These are phyloP conservation scores for Pycnonotus jocosus DNA, from an alignment of 2,113 vertebrate species.

Conservation along the genomic window DNA sequence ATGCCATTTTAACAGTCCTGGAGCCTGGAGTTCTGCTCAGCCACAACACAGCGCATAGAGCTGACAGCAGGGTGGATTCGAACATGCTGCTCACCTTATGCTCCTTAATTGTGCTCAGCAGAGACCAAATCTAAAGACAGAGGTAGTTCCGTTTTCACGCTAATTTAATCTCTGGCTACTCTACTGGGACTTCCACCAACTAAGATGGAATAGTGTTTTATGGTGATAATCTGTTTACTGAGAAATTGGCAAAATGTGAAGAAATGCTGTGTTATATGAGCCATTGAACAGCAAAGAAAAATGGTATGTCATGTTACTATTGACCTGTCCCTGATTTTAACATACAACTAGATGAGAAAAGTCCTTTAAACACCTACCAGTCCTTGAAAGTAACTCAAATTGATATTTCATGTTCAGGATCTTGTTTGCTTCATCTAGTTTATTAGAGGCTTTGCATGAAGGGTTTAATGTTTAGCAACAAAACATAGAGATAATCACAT, in stretches of 20 bases:
- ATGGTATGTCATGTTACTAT: background rate
- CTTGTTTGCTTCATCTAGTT: background rate
- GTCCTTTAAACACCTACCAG: background rate
- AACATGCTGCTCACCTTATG: slow-evolving; percentile 56
- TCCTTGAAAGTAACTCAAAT: background rate
- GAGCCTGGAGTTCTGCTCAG: background rate
- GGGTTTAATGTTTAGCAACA: background rate
- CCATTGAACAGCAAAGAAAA: background rate
- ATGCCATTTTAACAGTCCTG: slow-evolving; percentile 8
- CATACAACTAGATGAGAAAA: background rate
- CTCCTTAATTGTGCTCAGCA: background rate
- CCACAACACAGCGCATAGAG: background rate
- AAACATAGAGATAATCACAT: background rate
- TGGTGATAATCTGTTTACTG: background rate
- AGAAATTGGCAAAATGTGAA: background rate
- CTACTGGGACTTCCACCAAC: background rate
- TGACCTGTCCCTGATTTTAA: background rate
- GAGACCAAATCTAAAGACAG: background rate
- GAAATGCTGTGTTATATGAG: background rate
- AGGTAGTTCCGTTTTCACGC: background rate
- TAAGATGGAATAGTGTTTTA: background rate
- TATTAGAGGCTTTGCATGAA: background rate
- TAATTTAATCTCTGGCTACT: slow-evolving; percentile 5
- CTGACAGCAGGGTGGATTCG: slow-evolving; percentile 5
- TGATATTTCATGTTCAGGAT: background rate